A percentile compares a stretch with the other conserved stretches of the same genome.
phyloP scores from a whole-genome alignment of 1,140 invertebrate genomes.

The Drosophila pseudoobscura region DNA sequence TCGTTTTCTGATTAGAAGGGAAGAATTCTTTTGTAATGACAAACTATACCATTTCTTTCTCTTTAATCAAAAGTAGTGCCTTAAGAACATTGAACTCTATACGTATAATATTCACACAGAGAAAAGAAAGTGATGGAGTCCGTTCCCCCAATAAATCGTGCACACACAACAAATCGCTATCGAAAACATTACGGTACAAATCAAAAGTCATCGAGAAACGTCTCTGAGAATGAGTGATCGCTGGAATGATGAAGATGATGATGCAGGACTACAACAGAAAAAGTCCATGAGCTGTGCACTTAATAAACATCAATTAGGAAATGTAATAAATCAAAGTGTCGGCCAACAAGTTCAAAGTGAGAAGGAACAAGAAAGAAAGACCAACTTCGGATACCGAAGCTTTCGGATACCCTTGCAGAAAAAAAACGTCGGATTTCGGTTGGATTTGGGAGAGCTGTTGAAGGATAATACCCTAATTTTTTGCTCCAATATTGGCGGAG shows the following conservation, averaged over 20 bases:
- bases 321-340: constrained; percentile 2
- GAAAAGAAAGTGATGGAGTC: neutral
- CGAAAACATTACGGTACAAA: constrained; percentile 6
- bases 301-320: constrained; percentile 9
- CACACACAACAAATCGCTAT: neutral
- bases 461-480: too few relatives aligned
- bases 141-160: constrained; percentile 11
- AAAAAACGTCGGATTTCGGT: too few relatives aligned
- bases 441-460: too few relatives aligned
- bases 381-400: neutral
- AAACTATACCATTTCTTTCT: neutral
- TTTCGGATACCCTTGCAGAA: too few relatives aligned
- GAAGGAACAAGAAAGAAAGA: neutral
- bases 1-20: constrained; percentile 81
- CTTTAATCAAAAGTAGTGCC: neutral
- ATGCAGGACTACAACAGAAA: neutral
- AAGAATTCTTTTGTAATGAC: neutral
- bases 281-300: constrained; percentile 7
- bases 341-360: constrained; percentile 10
- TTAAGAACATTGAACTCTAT: neutral
- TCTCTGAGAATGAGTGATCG: too few relatives aligned
- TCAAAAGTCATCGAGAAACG: constrained; percentile 1
- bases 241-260: constrained; percentile 3
- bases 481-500: too few relatives aligned
- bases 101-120: neutral